Evolutionary conservation across 1,140 invertebrate genomes (phyloP), one percentile per base, ranked within the genome.

Genomic region (Macrosteles quadrilineatus): DNA sequence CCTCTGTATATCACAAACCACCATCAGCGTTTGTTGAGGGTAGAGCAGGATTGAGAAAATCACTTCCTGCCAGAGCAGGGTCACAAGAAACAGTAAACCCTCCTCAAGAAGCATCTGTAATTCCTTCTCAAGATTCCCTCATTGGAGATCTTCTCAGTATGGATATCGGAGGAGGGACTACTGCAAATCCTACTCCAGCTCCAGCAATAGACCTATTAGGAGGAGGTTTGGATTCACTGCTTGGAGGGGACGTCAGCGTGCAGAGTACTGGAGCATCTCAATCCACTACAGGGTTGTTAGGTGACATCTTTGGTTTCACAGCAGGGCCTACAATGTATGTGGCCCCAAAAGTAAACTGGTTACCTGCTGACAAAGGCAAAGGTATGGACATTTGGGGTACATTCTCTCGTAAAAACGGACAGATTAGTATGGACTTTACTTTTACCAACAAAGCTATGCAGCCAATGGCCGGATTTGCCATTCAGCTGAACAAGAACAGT

Each of bases 1-100:
- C 98, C 11, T 98, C 96, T 25, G 98, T 99, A 1, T 99, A 99
- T 80, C 98, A 99, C 78, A 99, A 99, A 82, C 98, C 98, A 30
- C 98, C 98, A 0, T 96, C 93, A 30, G 95, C 98, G 0, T 99
- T 99, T 81, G 97, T 99, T 30, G 98, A 99, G 83, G 97, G 94
- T 12, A 77, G 81, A 70, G 81, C 81, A 67, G 83, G 81, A 65
- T 78, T 84, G 25, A 75, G 81, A 25, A 85, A 85, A 75, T 83
- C 83, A 25, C 77, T 85, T 9, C 84, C 84, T 30, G 81, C 81
- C 6, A 78, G 80, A 55, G 67, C 69, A 50, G 73, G 73, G 12
- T 74, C 73, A 30, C 73, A 74, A 36, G 74, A 79, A 69, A 76
- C 76, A 43, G 78, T 79, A 12, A 74, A 74, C 64, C 76, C 76